Evolutionary conservation across 1,140 invertebrate genomes (phyloP), one percentile per base, ranked within the genome.

Genomic region (Heliconius eleuchia): DNA sequence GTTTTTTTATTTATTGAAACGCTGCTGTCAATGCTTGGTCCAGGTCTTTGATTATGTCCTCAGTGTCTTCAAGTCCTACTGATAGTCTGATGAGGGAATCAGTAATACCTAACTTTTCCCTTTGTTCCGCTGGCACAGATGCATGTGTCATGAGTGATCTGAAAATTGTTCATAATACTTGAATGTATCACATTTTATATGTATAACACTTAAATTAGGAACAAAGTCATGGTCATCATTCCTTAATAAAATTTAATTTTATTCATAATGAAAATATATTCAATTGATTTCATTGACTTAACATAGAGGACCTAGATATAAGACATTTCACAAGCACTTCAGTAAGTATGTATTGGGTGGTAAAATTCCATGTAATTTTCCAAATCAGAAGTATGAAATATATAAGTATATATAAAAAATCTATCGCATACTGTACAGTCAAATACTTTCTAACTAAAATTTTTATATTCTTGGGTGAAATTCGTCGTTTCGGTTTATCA

Each of bases 71-170:
- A 9, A 99, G 94, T 7, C 99, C 99, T 57, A 99, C 97, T 1
- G 99, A 99, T 8, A 99, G 91, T 78, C 99, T 96, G 79, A 99
- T 96, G 1, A 99, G 95, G 46, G 96, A 96, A 89, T 99, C 98
- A 0, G 96, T 97, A 72, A 99, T 99, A 9, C 98, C 98, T 11
- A 99, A 95, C 57, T 95, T 89, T 30, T 89, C 95, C 85, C 98
- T 94, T 78, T 97, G 96, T 27, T 97, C 96, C 79, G 94, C 94
- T 4, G 97, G 97, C 13, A 98, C 96, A 0, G 97, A 98, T 19
- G 97, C 96, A 87, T 98, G 98, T 1, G 97, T 98, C 97, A 98
- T 98, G 1, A 97, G 87, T 19, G 95, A 95, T 86, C 96, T 96
- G 87, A 46, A 91, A 92, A 88, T 87, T 27, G 30, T 66, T 57